These are phyloP conservation scores for Artibeus jamaicensis DNA, from an alignment of 2,797 vertebrate genomes.

Conservation along the genomic window DNA sequence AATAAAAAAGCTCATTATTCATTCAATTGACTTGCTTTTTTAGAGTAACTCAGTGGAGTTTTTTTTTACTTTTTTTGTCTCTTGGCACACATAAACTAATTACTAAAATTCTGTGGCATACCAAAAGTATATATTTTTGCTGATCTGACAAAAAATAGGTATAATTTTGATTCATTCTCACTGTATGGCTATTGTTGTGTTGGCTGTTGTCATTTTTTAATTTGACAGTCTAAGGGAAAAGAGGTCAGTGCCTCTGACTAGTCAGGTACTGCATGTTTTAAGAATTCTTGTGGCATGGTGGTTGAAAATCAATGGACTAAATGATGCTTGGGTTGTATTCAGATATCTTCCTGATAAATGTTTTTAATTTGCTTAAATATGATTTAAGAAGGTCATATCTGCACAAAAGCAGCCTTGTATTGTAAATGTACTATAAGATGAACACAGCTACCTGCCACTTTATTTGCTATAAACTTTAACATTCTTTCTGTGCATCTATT, in stretches of 20 bases:
- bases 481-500: not conserved
- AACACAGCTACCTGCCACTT: conserved; percentile 5
- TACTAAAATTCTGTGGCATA: not conserved
- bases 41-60: not conserved
- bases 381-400: conserved; percentile 29
- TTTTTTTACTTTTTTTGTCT: not conserved
- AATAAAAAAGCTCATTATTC: conserved; percentile 46
- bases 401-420: not conserved
- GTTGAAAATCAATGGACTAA: not conserved
- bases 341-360: conserved; percentile 39
- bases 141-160: not conserved
- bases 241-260: not conserved
- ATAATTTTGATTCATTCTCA: not conserved
- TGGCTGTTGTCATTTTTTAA: not conserved
- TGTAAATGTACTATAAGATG: not conserved
- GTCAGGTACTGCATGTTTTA: not conserved
- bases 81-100: not conserved
- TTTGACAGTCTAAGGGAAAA: not conserved
- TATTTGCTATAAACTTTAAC: conserved; percentile 11
- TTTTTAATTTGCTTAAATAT: conserved; percentile 58
- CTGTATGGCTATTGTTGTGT: not conserved
- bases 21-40: conserved; percentile 17
- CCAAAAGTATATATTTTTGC: not conserved
- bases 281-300: not conserved
- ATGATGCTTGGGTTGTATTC: conserved; percentile 20